Percentiles rank a stretch among this genome's conserved stretches.
These are phyloP conservation scores for Eurois occulta DNA, from an alignment of 2,888 invertebrate species.

Conservation along the genomic window DNA sequence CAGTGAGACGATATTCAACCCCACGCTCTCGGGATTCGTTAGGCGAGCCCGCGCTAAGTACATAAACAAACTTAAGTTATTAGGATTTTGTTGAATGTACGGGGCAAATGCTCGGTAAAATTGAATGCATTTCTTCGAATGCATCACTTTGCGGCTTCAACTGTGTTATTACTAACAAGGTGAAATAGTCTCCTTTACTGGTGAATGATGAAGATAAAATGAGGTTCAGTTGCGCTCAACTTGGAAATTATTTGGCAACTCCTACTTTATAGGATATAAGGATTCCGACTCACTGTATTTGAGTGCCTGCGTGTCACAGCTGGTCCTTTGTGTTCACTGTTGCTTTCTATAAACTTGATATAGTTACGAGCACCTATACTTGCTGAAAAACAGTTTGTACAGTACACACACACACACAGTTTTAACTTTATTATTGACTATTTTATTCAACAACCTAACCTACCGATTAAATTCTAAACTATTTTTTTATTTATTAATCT, in stretches of 20 bases:
- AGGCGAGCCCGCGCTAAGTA: constrained; percentile 40
- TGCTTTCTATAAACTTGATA: neutral
- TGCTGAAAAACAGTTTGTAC: neutral
- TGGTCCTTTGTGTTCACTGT: neutral
- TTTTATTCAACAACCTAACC: neutral
- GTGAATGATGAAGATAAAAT: neutral
- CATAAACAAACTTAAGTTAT: constrained; percentile 47
- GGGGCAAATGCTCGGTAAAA: constrained; percentile 13
- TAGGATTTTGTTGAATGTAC: constrained; percentile 33
- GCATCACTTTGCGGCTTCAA: neutral
- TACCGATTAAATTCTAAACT: too few relatives aligned
- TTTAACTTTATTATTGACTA: neutral
- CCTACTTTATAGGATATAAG: neutral
- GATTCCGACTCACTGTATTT: neutral
- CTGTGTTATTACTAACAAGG: neutral
- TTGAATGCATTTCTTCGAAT: constrained; percentile 15
- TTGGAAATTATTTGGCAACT: neutral
- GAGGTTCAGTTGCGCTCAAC: neutral
- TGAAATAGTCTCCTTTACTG: neutral
- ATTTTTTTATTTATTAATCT: too few relatives aligned
- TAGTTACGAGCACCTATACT: neutral
- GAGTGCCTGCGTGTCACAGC: neutral
- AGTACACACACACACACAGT: neutral
- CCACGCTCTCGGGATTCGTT: constrained; percentile 58
- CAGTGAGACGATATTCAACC: constrained; percentile 51